Conservation (phyloP, 2,797 vertebrate species). For the Aulostomus chinensis region DNA sequence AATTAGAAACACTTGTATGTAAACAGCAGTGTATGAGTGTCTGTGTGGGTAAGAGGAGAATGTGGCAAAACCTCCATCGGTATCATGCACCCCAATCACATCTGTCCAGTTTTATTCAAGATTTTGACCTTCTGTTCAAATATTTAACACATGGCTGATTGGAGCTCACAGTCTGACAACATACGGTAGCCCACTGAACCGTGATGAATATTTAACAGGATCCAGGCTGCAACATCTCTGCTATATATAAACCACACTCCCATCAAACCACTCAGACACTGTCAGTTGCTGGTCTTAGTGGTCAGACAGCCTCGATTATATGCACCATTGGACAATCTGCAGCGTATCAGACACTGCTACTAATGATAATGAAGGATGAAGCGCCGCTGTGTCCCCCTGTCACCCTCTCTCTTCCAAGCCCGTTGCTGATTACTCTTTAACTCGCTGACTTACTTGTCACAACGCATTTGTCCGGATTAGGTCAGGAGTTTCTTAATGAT, state of each 20-base stretch:
- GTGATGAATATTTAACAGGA: constrained; percentile 65
- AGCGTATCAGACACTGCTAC: constrained; percentile 54
- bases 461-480: constrained; percentile 20
- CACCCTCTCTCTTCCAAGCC: constrained; percentile 10
- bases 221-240: constrained; percentile 42
- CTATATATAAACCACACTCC: constrained; percentile 37
- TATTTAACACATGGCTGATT: constrained; percentile 53
- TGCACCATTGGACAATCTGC: constrained; percentile 56
- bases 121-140: constrained; percentile 66
- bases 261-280: constrained; percentile 34
- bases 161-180: constrained; percentile 49
- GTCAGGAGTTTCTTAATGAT: neutral
- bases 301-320: constrained; percentile 64
- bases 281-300: constrained; percentile 48
- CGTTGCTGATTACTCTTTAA: constrained; percentile 23
- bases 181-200: constrained; percentile 41
- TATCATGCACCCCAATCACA: constrained; percentile 10
- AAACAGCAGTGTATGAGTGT: neutral
- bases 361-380: constrained; percentile 70
- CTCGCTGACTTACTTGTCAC: constrained; percentile 19
- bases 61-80: neutral
- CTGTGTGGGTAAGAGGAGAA: neutral
- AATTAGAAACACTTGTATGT: no score
- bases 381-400: constrained; percentile 33
- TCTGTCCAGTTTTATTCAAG: constrained; percentile 38